Percentiles rank a stretch among this genome's conserved stretches.
phyloP scores from a whole-genome alignment of 2,888 invertebrate species.

The Agriopis leucophaearia region DNA sequence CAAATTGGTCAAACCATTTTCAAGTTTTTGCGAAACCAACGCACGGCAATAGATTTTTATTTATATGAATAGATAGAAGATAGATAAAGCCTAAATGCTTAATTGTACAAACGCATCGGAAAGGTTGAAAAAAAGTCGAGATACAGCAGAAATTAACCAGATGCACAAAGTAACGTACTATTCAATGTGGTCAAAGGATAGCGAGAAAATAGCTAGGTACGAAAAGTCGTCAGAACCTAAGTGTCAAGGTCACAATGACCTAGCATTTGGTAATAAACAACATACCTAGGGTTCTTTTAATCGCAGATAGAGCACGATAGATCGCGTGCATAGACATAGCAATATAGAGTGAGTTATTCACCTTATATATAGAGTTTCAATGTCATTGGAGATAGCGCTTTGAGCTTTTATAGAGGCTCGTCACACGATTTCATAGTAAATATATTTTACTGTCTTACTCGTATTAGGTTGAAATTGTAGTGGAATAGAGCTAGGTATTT shows the following conservation, averaged over 20 bases:
- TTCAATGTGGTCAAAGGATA: too few species aligned
- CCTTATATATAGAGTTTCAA: slow-evolving; percentile 32
- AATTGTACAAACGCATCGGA: too few species aligned
- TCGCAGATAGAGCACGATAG: slow-evolving; percentile 43
- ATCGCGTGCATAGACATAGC: slow-evolving; percentile 44
- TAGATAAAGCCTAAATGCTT: too few species aligned
- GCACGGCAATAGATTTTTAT: too few species aligned
- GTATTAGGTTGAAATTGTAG: background rate
- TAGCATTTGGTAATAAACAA: slow-evolving; percentile 15
- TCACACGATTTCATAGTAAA: slow-evolving; percentile 22
- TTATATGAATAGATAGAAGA: too few species aligned
- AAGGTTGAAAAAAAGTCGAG: too few species aligned
- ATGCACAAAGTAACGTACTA: too few species aligned
- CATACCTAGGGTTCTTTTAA: slow-evolving; percentile 32
- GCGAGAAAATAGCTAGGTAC: too few species aligned
- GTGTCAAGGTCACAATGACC: background rate
- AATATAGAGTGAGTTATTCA: slow-evolving; percentile 17
- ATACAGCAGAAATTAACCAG: too few species aligned
- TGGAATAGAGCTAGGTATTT: background rate
- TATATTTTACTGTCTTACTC: slow-evolving; percentile 5
- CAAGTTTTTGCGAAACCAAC: too few species aligned
- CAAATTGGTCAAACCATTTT: too few species aligned
- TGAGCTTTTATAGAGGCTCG: slow-evolving; percentile 22
- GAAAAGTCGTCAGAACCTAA: too few species aligned
- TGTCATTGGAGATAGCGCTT: slow-evolving; percentile 17